Base-by-base conservation (phyloP, 2,113 vertebrate species). In the Fulica atra region DNA sequence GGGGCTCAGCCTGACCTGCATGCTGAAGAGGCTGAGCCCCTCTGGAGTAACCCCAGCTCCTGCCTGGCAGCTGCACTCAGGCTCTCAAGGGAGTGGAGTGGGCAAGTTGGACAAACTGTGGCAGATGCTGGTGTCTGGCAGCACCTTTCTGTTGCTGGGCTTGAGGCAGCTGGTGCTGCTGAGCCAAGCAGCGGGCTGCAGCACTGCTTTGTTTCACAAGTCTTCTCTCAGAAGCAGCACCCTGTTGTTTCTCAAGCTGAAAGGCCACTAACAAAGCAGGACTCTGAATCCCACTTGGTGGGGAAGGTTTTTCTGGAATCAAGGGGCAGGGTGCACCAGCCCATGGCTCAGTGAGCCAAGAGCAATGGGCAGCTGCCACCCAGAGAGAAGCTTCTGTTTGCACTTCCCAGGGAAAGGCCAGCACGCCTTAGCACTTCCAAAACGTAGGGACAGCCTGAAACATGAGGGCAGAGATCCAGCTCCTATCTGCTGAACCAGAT, bases 261-360 rank as follows among this genome's bases (percentile, higher is more conserved):
- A 73, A 82, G 69, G 9, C 48, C 38, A 44, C n/a, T 46, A 56
- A 23, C 2, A 2, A 66, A 84, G 38, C 9, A 25, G 33, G 14
- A 74, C 4, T 51, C 31, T 29, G 36, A 44, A 48, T 65, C 76
- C 13, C 42, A 26, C 50, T 40, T 15, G 3, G 18, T 2, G 53
- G 36, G 46, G 48, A 63, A 74, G 38, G 42, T 46, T 77, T 73
- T 73, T 51, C 57, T 91, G 71, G 71, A 60, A 65, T 12, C 31
- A 69, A 16, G 7, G 24, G 11, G 4, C 35, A 40, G 1, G 0
- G 15, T 31, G 54, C 29, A 63, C 25, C 2, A 15, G 38, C 25
- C 66, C 56, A 44, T 3, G 16, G 56, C 50, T 90, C 68, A 65
- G 59, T 36, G 50, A 31, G 50, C 61, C 28, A 20, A 51, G 38